These are phyloP conservation scores for Iguana delicatissima DNA, from an alignment of 2,797 vertebrate species.

Conservation along the genomic window DNA sequence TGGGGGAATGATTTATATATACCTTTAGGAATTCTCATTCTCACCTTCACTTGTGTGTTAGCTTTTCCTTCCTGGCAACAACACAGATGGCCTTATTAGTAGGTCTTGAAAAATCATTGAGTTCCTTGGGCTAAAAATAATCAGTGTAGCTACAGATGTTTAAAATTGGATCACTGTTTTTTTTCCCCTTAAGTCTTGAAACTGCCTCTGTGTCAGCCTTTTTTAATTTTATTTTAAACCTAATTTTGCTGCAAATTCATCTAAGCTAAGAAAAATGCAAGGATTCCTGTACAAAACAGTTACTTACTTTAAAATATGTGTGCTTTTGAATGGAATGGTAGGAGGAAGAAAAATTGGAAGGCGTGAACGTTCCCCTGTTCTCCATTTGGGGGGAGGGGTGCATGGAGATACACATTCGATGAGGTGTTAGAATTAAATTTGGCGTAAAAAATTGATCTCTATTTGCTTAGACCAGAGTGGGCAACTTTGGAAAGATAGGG, in stretches of 20 bases:
- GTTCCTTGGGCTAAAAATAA: constrained; percentile 46
- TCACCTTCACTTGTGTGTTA: constrained; percentile 33
- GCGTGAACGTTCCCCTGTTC: neutral
- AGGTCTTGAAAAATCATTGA: constrained; percentile 44
- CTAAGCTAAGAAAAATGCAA: constrained; percentile 2
- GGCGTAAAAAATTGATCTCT: no score
- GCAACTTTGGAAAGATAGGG: no score
- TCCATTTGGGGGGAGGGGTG: neutral
- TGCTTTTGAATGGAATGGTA: neutral
- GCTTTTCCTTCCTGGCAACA: constrained; percentile 32
- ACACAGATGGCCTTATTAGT: constrained; percentile 15
- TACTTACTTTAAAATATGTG: neutral
- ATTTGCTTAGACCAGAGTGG: no score
- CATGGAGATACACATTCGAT: no score
- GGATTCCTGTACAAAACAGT: neutral
- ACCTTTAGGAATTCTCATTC: neutral
- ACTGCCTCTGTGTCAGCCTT: neutral
- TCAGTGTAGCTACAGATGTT: constrained; percentile 45
- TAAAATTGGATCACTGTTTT: constrained; percentile 26
- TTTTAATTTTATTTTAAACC: neutral
- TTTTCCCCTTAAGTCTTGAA: constrained; percentile 19
- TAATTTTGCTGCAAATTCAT: constrained; percentile 24
- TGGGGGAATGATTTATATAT: neutral
- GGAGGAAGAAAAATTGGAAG: neutral
- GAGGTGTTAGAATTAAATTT: no score